Evolutionary conservation across 2,113 vertebrate species (phyloP).

Genomic region (Lasiurus borealis): DNA sequence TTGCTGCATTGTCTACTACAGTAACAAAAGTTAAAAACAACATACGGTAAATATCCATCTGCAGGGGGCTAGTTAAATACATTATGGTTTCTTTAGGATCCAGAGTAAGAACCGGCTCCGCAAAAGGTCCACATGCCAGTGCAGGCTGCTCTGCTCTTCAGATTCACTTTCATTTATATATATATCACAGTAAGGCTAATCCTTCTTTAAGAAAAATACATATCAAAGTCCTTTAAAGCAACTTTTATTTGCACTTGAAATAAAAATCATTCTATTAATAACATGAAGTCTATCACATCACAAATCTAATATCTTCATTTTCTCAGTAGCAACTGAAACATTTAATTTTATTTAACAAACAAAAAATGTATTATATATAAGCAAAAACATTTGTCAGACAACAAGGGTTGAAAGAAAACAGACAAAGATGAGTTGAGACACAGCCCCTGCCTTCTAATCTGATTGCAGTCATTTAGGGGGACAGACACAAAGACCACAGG

Average conservation of each 20-base stretch:
- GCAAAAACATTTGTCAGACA: not conserved
- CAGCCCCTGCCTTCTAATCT: not conserved
- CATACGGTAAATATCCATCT: not conserved
- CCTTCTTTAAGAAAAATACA: conserved; percentile 11
- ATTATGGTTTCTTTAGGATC: not conserved
- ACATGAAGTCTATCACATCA: not conserved
- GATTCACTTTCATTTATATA: conserved; percentile 17
- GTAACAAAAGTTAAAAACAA: not conserved
- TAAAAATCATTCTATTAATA: conserved; percentile 20
- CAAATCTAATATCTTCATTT: conserved; percentile 13
- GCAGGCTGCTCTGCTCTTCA: not conserved
- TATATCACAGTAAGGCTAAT: not conserved
- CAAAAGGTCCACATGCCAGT: not conserved
- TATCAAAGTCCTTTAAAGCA: conserved; percentile 29
- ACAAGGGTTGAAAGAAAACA: not conserved
- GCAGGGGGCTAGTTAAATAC: not conserved
- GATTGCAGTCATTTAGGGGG: not conserved
- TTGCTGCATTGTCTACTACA: conserved; percentile 27
- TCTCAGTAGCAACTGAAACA: not conserved
- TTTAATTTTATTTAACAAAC: conserved; percentile 62
- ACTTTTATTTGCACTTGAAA: conserved; percentile 47
- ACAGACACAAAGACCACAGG: conserved; percentile 12
- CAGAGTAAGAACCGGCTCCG: not conserved
- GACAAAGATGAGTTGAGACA: not conserved
- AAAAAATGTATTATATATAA: not conserved